Conservation (phyloP, 2,888 invertebrate species). For the Teleogryllus oceanicus region DNA sequence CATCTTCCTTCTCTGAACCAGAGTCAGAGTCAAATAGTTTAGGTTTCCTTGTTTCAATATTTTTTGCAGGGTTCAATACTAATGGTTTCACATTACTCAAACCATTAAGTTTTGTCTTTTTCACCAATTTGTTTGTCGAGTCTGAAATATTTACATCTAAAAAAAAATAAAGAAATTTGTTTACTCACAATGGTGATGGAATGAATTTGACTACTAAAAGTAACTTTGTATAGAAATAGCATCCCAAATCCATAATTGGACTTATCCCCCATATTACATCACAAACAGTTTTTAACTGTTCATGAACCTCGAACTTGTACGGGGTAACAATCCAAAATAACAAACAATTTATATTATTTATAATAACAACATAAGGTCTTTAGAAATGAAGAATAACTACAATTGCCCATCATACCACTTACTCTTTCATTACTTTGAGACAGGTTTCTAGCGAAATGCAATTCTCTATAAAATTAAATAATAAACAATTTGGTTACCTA, state of each 20-base stretch:
- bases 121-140: not conserved
- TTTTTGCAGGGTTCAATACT: constrained; percentile 44
- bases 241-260: too few species aligned
- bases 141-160: not conserved
- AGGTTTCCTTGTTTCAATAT: constrained; percentile 34
- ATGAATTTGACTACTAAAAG: too few species aligned
- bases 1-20: constrained; percentile 41
- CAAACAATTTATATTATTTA: too few species aligned
- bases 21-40: constrained; percentile 38
- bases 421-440: not conserved
- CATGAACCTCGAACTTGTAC: too few species aligned
- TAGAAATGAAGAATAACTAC: too few species aligned
- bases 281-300: too few species aligned
- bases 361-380: too few species aligned
- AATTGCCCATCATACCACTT: too few species aligned
- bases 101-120: constrained; percentile 26
- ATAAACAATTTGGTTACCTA: not conserved
- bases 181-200: too few species aligned
- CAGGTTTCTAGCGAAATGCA: not conserved
- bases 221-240: too few species aligned
- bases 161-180: not conserved
- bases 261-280: too few species aligned
- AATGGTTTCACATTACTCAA: constrained; percentile 29
- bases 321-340: too few species aligned
- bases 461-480: not conserved